phyloP scores from a whole-genome alignment of 1,140 invertebrate genomes.

The Orius laevigatus region DNA sequence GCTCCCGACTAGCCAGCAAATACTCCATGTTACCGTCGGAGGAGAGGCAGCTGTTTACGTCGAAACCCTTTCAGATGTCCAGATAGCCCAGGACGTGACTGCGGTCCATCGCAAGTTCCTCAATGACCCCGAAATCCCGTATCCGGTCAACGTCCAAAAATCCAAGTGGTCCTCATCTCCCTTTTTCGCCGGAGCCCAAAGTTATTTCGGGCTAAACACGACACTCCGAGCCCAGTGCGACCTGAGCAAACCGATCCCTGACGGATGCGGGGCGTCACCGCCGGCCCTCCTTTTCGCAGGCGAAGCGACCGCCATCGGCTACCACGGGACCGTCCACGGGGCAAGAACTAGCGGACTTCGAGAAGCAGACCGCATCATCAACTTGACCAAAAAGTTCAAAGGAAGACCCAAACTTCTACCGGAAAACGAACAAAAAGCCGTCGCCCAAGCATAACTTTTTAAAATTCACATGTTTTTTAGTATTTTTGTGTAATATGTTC shows the following conservation, averaged over 20 bases:
- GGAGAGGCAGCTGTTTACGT: conserved; percentile 43
- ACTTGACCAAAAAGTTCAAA: conserved; percentile 12
- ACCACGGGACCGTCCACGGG: conserved; percentile 62
- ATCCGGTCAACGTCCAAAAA: conserved; percentile 42
- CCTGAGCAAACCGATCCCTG: conserved; percentile 44
- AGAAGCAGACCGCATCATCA: conserved; percentile 56
- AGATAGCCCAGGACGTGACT: conserved; percentile 20
- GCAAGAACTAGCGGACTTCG: conserved; percentile 62
- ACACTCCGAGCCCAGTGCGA: conserved; percentile 33
- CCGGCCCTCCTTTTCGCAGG: conserved; percentile 67
- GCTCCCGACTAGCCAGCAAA: conserved; percentile 45
- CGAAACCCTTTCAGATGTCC: conserved; percentile 43
- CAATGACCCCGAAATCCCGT: conserved; percentile 27
- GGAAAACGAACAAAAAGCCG: conserved; percentile 1
- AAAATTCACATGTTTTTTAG: neutral
- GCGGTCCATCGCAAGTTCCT: conserved; percentile 2
- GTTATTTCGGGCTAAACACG: conserved; percentile 47
- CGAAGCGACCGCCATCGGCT: conserved; percentile 63
- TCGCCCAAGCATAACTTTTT: neutral
- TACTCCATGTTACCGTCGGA: conserved; percentile 32
- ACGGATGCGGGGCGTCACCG: conserved; percentile 32
- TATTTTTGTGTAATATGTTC: too few relatives aligned
- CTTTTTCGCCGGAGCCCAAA: conserved; percentile 50
- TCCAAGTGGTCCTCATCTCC: conserved; percentile 55
- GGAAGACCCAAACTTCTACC: neutral